Base-by-base conservation (phyloP, 2,797 vertebrate genomes). In the Enteromius argenteus region DNA sequence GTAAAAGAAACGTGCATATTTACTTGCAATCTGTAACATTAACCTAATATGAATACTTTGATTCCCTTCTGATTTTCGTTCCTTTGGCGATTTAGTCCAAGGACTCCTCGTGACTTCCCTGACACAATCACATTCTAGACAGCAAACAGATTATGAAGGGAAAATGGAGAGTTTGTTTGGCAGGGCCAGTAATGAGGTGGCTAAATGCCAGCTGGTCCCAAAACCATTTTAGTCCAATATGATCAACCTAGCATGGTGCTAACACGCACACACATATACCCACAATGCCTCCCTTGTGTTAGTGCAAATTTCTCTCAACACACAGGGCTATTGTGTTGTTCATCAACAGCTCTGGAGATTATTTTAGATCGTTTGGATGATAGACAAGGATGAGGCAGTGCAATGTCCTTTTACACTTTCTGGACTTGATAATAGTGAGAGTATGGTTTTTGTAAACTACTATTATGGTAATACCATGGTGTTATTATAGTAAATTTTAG, bases 101-200 rank as follows among this genome's bases (percentile, higher is more conserved):
- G 51, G 32, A 82, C 79, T 64, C 60, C 58, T 81, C 35, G 32
- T 73, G 44, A 64, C 74, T 62, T 73, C 67, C 78, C 80, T 44
- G 71, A 84, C 74, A 85, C 53, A 46, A 67, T 76, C 53, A 72
- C 80, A 71, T 85, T 82, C 56, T 80, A 79, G 69, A 85, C 51
- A 49, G 83, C 60, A 75, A 82, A 79, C 79, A 80, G 64, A 66
- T 86, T 86, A 79, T 71, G 64, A 76, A 85, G 84, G 51, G 44
- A 76, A 86, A 81, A 82, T 77, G 66, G 73, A 71, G 74, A 74
- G 62, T 84, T 78, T 84, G 74, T 86, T 82, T 86, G 74, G 67
- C 87, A 82, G 82, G 77, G 60, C 84, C 88, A 87, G 90, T 92
- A 94, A 94, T 92, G 92, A 93, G 87, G 88, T 90, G 90, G 89